phyloP scores from a whole-genome alignment of 2,888 invertebrate species.

The Orthosia incerta region DNA sequence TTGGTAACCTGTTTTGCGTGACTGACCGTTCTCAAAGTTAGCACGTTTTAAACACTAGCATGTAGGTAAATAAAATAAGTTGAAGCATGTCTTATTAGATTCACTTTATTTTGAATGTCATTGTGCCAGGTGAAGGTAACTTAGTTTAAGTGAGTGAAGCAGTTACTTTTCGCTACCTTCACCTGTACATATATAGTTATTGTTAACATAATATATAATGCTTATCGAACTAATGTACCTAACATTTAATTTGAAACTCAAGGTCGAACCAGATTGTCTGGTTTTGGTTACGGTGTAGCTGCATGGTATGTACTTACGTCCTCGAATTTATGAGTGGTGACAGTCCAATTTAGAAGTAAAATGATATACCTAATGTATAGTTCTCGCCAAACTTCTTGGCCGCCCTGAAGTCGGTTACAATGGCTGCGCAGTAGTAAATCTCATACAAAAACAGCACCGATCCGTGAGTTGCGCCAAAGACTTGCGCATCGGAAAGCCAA shows the following conservation, averaged over 20 bases:
- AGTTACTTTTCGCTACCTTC: conserved; percentile 17
- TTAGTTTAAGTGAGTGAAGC: background rate
- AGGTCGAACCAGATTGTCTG: conserved; percentile 32
- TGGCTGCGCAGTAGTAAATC: too few species aligned
- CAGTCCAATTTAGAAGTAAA: background rate
- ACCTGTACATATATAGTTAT: conserved; percentile 20
- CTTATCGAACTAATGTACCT: conserved; percentile 18
- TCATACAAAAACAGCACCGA: too few species aligned
- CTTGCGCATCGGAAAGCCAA: too few species aligned
- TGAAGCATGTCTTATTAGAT: background rate
- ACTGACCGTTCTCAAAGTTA: conserved; percentile 1
- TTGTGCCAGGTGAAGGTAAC: conserved; percentile 18
- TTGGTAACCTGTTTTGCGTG: conserved; percentile 35
- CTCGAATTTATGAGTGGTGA: background rate
- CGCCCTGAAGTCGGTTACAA: too few species aligned
- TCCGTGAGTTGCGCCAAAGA: too few species aligned
- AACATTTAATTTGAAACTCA: conserved; percentile 38
- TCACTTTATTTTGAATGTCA: conserved; percentile 11
- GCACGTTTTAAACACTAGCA: background rate
- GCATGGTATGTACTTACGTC: background rate
- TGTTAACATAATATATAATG: conserved; percentile 2
- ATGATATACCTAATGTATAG: background rate
- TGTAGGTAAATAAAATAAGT: conserved; percentile 14
- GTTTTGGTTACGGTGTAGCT: conserved; percentile 30
- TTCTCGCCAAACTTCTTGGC: too few species aligned